Conservation (phyloP, 2,113 vertebrate genomes). For the Herpailurus yagouaroundi region DNA sequence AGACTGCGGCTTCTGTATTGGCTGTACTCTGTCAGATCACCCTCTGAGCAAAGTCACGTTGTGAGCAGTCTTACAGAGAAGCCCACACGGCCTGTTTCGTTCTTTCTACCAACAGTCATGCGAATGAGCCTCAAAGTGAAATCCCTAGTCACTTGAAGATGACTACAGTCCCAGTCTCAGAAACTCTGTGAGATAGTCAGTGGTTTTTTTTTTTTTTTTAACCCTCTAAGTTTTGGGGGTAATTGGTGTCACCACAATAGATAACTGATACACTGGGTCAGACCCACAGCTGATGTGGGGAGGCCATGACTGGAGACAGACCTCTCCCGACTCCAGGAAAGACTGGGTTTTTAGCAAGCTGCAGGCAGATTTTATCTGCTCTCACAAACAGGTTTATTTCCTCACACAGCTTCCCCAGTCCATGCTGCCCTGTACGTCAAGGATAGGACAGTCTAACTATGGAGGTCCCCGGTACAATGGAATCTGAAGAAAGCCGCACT, state of each 20-base stretch:
- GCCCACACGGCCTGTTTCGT: not conserved
- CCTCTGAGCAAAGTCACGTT: not conserved
- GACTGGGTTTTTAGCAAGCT: conserved; percentile 7
- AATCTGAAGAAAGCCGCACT: conserved; percentile 1
- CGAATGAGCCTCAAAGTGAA: not conserved
- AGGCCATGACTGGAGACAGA: not conserved
- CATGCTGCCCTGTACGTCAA: not conserved
- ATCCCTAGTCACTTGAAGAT: not conserved
- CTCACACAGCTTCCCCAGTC: not conserved
- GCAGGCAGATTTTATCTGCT: not conserved
- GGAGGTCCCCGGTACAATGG: not conserved
- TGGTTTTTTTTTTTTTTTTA: not conserved
- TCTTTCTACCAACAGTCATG: not conserved
- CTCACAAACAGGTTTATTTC: not conserved
- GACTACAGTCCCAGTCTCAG: not conserved
- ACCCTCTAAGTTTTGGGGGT: not conserved
- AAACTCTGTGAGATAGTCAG: not conserved
- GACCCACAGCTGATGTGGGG: not conserved
- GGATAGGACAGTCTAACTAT: not conserved
- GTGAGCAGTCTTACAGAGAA: not conserved
- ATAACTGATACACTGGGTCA: not conserved
- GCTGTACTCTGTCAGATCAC: not conserved
- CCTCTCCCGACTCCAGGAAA: not conserved
- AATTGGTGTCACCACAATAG: not conserved
- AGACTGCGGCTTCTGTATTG: not conserved